A percentile compares a stretch with the other conserved stretches of the same genome.
phyloP scores from a whole-genome alignment of 2,797 vertebrate genomes.

The Phoxinus dragarum region DNA sequence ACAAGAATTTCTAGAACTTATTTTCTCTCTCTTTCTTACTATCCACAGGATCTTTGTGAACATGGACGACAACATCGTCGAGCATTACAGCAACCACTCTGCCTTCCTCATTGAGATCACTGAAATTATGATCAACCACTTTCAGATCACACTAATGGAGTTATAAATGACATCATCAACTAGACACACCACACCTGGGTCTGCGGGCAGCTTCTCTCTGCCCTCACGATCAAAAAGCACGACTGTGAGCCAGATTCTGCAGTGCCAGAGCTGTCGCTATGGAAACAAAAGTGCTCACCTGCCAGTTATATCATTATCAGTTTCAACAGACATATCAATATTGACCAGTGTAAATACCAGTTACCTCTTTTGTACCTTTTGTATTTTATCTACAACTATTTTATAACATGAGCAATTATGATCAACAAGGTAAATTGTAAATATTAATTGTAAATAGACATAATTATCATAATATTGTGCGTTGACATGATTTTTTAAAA shows the following conservation, averaged over 20 bases:
- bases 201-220: slow-evolving; percentile 53
- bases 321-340: slow-evolving; percentile 4
- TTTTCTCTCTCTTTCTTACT: background rate
- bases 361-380: slow-evolving; percentile 55
- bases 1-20: background rate
- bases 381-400: slow-evolving; percentile 67
- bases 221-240: slow-evolving; percentile 50
- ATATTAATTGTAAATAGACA: slow-evolving; percentile 80
- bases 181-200: background rate
- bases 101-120: slow-evolving; percentile 93
- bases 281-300: slow-evolving; percentile 38
- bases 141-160: slow-evolving; percentile 92
- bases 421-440: slow-evolving; percentile 65
- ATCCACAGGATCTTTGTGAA: slow-evolving; percentile 89
- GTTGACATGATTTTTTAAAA: slow-evolving; percentile 40
- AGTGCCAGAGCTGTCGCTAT: slow-evolving; percentile 15
- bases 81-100: slow-evolving; percentile 96
- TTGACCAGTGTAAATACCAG: slow-evolving; percentile 68
- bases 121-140: slow-evolving; percentile 80
- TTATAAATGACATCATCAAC: slow-evolving; percentile 74
- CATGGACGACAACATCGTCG: slow-evolving; percentile 97
- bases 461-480: slow-evolving; percentile 68
- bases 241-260: slow-evolving; percentile 32
- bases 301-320: slow-evolving; percentile 38
- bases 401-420: slow-evolving; percentile 74